Percentiles rank a stretch among this genome's conserved stretches.
phyloP scores from a whole-genome alignment of 2,113 vertebrate genomes.

The Microcebus jonahi region DNA sequence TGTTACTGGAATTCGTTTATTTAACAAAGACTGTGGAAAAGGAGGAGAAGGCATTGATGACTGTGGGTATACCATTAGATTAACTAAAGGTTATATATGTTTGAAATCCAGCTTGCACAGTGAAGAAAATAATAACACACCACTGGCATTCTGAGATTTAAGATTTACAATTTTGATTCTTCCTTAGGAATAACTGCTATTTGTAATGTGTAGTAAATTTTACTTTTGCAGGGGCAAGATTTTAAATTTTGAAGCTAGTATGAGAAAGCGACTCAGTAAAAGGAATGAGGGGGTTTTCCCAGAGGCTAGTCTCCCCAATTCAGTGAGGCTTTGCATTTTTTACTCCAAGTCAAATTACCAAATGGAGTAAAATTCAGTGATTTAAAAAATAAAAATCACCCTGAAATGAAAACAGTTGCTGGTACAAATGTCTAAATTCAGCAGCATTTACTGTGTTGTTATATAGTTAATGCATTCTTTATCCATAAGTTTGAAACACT shows the following conservation, averaged over 20 bases:
- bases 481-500: neutral
- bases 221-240: neutral
- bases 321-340: neutral
- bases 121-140: neutral
- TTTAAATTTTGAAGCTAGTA: neutral
- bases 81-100: neutral
- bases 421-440: neutral
- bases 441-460: neutral
- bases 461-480: neutral
- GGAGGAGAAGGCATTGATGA: constrained; percentile 88
- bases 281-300: neutral
- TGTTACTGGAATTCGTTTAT: constrained; percentile 93
- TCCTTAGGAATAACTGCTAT: neutral
- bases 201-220: neutral
- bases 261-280: neutral
- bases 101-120: neutral
- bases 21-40: constrained; percentile 89
- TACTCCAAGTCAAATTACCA: neutral
- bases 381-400: constrained; percentile 8
- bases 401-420: constrained; percentile 12
- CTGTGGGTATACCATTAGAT: constrained; percentile 82
- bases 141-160: neutral
- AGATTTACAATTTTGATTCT: neutral
- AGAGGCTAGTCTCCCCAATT: neutral
- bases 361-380: neutral